phyloP scores from a whole-genome alignment of 2,113 vertebrate genomes.

The Trichechus manatus region DNA sequence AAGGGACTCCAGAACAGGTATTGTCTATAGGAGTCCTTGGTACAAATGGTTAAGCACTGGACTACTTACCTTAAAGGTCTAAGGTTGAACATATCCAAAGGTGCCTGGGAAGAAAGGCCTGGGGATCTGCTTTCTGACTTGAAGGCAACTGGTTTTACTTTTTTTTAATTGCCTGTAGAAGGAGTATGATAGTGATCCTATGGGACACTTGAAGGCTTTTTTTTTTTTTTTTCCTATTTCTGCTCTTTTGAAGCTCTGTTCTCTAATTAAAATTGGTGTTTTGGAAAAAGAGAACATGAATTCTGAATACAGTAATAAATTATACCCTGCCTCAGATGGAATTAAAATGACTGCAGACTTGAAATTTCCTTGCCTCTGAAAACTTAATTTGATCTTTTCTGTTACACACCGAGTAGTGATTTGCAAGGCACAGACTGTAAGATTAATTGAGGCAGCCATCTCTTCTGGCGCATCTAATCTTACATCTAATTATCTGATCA shows the following conservation, averaged over 20 bases:
- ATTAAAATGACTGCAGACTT: slow-evolving; percentile 83
- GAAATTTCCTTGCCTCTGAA: slow-evolving; percentile 82
- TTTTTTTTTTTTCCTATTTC: neutral
- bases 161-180: neutral
- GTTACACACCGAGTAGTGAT: slow-evolving; percentile 76
- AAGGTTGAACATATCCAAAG: too few relatives aligned
- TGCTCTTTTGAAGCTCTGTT: slow-evolving; percentile 68
- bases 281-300: slow-evolving; percentile 81
- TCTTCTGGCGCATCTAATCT: slow-evolving; percentile 85
- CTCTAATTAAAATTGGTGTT: slow-evolving; percentile 83
- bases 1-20: neutral
- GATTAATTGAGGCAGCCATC: slow-evolving; percentile 85
- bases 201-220: neutral
- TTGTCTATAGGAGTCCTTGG: neutral
- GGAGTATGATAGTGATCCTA: neutral
- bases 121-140: neutral
- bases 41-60: neutral
- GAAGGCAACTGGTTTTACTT: neutral
- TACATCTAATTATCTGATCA: slow-evolving; percentile 89
- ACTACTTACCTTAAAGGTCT: neutral
- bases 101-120: neutral
- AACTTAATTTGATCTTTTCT: slow-evolving; percentile 86
- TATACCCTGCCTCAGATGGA: slow-evolving; percentile 77
- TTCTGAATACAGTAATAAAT: slow-evolving; percentile 75
- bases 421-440: slow-evolving; percentile 75